A percentile compares a stretch with the other conserved stretches of the same genome.
Evolutionary conservation across 2,113 vertebrate genomes (phyloP).

Genomic region (Hyla sarda): DNA sequence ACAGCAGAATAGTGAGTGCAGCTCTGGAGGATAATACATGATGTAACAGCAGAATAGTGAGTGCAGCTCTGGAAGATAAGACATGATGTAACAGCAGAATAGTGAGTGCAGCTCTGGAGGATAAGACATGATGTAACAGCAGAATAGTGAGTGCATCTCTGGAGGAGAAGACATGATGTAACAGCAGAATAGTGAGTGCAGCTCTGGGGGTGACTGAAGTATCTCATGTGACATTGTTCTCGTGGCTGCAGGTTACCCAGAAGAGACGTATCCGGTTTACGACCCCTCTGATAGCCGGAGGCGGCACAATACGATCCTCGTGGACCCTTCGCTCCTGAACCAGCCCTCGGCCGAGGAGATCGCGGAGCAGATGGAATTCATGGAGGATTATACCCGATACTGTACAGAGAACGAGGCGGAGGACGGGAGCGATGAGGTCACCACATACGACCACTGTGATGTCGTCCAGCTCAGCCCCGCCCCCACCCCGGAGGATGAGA

Average conservation of each 20-base stretch:
- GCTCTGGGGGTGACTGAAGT: background rate
- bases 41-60: no score
- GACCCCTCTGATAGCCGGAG: conserved; percentile 69
- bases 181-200: no score
- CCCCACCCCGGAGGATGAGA: conserved; percentile 56
- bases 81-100: background rate
- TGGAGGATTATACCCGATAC: conserved; percentile 71
- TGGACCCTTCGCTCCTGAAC: conserved; percentile 71
- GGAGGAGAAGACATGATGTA: background rate
- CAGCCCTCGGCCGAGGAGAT: conserved; percentile 88
- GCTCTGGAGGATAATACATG: background rate
- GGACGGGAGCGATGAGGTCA: background rate
- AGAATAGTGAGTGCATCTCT: background rate
- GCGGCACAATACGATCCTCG: conserved; percentile 71
- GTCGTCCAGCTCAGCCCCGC: background rate
- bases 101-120: no score
- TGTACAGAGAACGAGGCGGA: conserved; percentile 58
- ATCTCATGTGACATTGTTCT: background rate
- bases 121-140: no score
- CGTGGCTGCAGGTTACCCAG: conserved; percentile 74
- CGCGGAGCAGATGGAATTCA: conserved; percentile 84
- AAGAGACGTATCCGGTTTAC: conserved; percentile 86
- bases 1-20: no score
- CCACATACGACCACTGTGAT: background rate
- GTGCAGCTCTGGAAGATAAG: background rate